These are phyloP conservation scores for Coracopsis vasa DNA, from an alignment of 2,113 vertebrate genomes.

Conservation along the genomic window DNA sequence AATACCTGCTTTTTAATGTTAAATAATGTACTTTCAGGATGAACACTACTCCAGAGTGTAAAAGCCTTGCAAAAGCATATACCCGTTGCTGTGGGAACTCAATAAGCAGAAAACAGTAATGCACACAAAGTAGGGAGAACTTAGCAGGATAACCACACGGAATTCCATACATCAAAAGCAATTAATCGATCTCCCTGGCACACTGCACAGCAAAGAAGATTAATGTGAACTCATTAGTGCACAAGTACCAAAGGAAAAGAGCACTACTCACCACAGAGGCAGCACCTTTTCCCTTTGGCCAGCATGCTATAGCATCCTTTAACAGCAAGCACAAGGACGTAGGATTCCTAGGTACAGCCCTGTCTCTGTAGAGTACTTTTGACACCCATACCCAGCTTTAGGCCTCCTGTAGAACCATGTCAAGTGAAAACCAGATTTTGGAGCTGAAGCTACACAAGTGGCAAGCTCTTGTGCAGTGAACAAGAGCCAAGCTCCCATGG, in stretches of 20 bases:
- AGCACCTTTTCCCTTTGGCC: slow-evolving; percentile 28
- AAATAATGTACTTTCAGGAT: slow-evolving; percentile 29
- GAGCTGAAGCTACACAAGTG: not conserved
- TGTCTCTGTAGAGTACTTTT: not conserved
- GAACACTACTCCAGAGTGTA: not conserved
- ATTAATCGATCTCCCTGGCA: not conserved
- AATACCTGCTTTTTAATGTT: not conserved
- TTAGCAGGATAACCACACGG: not conserved
- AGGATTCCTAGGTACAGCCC: not conserved
- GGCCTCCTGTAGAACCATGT: not conserved
- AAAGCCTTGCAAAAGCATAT: not conserved
- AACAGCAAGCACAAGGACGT: not conserved
- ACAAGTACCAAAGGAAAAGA: not conserved
- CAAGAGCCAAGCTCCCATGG: not conserved
- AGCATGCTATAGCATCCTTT: not conserved
- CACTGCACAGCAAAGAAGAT: not conserved
- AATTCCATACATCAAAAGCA: not conserved
- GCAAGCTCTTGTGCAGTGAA: not conserved
- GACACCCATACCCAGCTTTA: not conserved
- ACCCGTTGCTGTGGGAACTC: not conserved
- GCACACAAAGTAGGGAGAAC: not conserved
- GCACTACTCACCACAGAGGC: not conserved
- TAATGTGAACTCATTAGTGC: not conserved
- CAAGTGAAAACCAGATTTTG: not conserved
- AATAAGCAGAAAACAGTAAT: not conserved